Percentiles rank a stretch among this genome's conserved stretches.
Evolutionary conservation across 2,888 invertebrate genomes (phyloP).

Genomic region (Stenolophus ochropezus): DNA sequence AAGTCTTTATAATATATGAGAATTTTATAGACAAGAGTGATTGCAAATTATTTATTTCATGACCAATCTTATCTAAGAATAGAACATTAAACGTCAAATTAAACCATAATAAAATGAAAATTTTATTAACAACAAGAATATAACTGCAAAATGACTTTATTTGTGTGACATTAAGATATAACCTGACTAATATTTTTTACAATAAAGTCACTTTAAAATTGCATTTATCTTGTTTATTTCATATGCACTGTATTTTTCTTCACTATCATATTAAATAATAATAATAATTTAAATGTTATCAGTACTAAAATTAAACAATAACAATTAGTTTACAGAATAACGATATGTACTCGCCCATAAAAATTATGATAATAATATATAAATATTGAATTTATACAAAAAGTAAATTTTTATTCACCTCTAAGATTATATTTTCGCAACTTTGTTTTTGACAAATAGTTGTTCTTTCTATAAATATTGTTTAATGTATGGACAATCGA

Average conservation of each 20-base stretch:
- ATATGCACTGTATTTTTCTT: neutral
- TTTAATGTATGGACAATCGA: too few species aligned
- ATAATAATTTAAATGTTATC: constrained; percentile 3
- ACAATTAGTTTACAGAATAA: constrained; percentile 23
- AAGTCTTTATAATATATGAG: too few species aligned
- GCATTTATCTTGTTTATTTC: neutral
- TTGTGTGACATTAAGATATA: too few species aligned
- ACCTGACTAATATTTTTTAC: neutral
- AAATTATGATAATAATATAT: neutral
- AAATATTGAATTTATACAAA: constrained; percentile 1
- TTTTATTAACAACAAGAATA: too few species aligned
- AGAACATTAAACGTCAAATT: too few species aligned
- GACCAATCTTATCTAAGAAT: too few species aligned
- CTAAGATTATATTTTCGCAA: constrained; percentile 3
- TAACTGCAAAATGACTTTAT: too few species aligned
- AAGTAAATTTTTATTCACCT: constrained; percentile 14
- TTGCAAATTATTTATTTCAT: too few species aligned
- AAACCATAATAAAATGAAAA: too few species aligned
- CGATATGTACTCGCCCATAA: neutral
- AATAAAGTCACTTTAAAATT: neutral
- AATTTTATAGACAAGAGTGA: too few species aligned
- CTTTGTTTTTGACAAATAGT: constrained; percentile 19
- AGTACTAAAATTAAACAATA: constrained; percentile 15
- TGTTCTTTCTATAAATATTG: neutral
- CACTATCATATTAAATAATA: neutral